Evolutionary conservation across 2,797 vertebrate genomes (phyloP), one percentile per base, ranked within the genome.

Genomic region (Distichodus sexfasciatus): DNA sequence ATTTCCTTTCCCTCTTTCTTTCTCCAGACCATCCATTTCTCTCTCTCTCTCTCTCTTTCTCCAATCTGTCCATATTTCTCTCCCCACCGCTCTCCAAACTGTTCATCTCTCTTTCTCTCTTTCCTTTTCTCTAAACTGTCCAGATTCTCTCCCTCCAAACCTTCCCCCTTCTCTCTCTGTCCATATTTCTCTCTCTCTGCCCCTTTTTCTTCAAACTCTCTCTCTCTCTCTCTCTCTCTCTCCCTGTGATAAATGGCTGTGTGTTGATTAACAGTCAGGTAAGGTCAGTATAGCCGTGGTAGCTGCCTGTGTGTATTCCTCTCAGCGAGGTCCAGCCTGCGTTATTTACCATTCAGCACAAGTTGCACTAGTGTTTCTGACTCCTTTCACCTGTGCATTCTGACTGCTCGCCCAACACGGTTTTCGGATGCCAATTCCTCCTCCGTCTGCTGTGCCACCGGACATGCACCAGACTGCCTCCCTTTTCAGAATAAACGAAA

Each of bases 171-270:
- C 29, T 36, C 14, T 50, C 31, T 24, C 12, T 64, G 9, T 29
- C 23, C 3, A n/a, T n/a, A n/a, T n/a, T n/a, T 66, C 40, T 15
- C 26, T 55, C 24, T 11, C 64, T 31, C 40, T 57, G 23, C 24
- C 26, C 40, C 36, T 62, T 43, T 64, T 47, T 60, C 31, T 66
- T 67, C 38, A 6, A 36, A 1, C 54, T 64, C 46, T 67, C 40
- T 41, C 36, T 46, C 44, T 43, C 43, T 43, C 14, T 66, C 35
- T 66, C 62, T 26, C 24, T 54, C 36, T 58, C 29, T 72, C 59
- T 61, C 19, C 40, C 59, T 72, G 84, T 88, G 87, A 90, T 88
- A 85, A 90, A 90, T 86, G 86, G 84, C 84, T 81, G 77, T 78
- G 76, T 66, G 69, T 81, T 88, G 88, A 85, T 73, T 78, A 83